Evolutionary conservation across 2,797 vertebrate species (phyloP).

Genomic region (Bradypus variegatus): DNA sequence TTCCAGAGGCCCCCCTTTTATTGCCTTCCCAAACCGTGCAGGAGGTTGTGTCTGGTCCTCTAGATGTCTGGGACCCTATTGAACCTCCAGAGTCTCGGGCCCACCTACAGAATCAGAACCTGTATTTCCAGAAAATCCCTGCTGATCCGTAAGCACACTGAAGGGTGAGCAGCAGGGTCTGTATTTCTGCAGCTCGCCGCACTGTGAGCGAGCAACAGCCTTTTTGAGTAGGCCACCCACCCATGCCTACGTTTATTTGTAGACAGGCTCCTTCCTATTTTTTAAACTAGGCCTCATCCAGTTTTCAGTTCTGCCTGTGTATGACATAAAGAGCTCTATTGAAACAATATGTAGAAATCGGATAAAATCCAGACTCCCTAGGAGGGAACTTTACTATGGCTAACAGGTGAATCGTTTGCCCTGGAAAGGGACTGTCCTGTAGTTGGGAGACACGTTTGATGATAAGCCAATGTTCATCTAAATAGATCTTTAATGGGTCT

Average conservation of each 20-base stretch:
- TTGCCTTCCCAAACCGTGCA: background rate
- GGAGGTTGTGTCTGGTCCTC: background rate
- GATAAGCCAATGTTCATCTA: too few relatives aligned
- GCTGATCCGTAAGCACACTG: background rate
- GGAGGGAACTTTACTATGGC: background rate
- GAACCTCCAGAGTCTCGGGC: background rate
- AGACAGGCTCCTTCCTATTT: background rate
- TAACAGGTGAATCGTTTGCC: background rate
- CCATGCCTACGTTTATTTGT: background rate
- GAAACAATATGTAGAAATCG: background rate
- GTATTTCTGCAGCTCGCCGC: too few relatives aligned
- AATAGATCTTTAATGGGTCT: too few relatives aligned
- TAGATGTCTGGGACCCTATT: background rate
- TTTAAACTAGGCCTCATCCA: background rate
- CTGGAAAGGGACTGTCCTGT: background rate
- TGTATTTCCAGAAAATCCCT: background rate
- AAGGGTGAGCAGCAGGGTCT: background rate
- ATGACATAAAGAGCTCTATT: background rate
- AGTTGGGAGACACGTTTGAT: background rate
- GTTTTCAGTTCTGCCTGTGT: background rate
- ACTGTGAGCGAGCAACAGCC: background rate
- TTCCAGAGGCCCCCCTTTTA: background rate
- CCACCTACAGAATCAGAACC: background rate
- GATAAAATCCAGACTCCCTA: background rate
- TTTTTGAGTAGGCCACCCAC: background rate